phyloP scores from a whole-genome alignment of 2,797 vertebrate species.

The Rhinichthys osculus region DNA sequence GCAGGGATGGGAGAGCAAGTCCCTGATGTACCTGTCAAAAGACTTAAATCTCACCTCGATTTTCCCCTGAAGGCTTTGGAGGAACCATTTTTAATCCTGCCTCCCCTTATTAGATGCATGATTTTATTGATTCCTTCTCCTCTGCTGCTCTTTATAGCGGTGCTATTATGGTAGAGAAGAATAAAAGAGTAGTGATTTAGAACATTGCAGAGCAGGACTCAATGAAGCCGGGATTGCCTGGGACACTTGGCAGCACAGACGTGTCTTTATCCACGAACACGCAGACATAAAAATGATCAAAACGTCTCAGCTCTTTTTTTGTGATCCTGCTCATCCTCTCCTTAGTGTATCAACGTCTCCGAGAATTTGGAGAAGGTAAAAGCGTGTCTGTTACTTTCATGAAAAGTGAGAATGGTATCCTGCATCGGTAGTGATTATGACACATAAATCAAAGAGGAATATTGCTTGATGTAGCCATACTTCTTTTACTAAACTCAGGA shows the following conservation, averaged over 20 bases:
- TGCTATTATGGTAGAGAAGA: conserved; percentile 60
- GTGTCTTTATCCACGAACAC: conserved; percentile 59
- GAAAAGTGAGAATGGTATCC: conserved; percentile 69
- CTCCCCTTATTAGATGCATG: conserved; percentile 70
- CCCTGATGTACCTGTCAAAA: conserved; percentile 56
- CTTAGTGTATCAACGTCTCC: conserved; percentile 68
- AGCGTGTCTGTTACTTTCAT: conserved; percentile 70
- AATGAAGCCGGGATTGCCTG: conserved; percentile 49
- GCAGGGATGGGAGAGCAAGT: conserved; percentile 38
- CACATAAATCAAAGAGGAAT: conserved; percentile 67
- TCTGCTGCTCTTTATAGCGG: conserved; percentile 62
- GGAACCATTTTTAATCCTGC: conserved; percentile 71
- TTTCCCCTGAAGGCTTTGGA: conserved; percentile 58
- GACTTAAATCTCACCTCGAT: conserved; percentile 57
- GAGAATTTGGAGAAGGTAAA: conserved; percentile 62
- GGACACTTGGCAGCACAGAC: conserved; percentile 63
- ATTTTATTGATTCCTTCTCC: conserved; percentile 72
- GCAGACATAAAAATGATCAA: conserved; percentile 74
- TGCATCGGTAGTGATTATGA: conserved; percentile 65
- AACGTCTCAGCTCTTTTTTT: conserved; percentile 61
- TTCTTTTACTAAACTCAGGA: conserved; percentile 66
- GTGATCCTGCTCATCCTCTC: conserved; percentile 53
- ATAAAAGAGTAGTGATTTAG: conserved; percentile 66
- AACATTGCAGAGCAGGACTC: conserved; percentile 58
- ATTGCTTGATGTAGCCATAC: conserved; percentile 62